Percentiles rank a stretch among this genome's conserved stretches.
Evolutionary conservation across 1,140 invertebrate genomes (phyloP).

Genomic region (Linepithema humile): DNA sequence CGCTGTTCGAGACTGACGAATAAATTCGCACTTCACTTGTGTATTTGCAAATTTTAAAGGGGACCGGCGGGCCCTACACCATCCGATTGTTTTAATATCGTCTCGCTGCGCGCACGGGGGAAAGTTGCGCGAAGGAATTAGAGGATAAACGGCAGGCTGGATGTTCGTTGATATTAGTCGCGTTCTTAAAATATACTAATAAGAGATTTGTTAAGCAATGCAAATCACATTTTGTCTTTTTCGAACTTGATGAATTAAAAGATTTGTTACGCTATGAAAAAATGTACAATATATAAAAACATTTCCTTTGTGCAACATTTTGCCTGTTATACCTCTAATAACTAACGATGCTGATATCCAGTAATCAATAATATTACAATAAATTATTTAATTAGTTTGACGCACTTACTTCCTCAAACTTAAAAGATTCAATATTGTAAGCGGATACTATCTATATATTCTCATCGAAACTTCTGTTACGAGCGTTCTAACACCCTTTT

Average conservation of each 20-base stretch:
- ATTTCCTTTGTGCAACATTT: no score
- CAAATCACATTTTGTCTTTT: background rate
- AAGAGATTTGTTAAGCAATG: background rate
- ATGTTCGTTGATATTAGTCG: background rate
- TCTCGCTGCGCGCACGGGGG: conserved; percentile 48
- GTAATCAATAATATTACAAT: no score
- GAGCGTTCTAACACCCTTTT: conserved; percentile 68
- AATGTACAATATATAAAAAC: no score
- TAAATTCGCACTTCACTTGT: conserved; percentile 73
- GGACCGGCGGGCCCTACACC: conserved; percentile 63
- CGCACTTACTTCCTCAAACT: no score
- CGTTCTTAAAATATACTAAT: background rate
- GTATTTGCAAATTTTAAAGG: conserved; percentile 74
- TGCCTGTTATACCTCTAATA: no score
- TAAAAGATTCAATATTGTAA: no score
- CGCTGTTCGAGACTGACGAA: conserved; percentile 67
- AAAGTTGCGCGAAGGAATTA: conserved; percentile 28
- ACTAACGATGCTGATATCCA: no score
- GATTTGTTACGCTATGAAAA: background rate
- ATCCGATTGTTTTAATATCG: conserved; percentile 76
- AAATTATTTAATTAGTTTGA: no score
- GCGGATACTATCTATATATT: background rate
- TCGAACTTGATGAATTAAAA: background rate
- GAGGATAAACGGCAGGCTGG: conserved; percentile 1
- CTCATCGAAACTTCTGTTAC: conserved; percentile 20